Evolutionary conservation across 2,113 vertebrate species (phyloP), one percentile per base, ranked within the genome.

Genomic region (Microtus oregoni): DNA sequence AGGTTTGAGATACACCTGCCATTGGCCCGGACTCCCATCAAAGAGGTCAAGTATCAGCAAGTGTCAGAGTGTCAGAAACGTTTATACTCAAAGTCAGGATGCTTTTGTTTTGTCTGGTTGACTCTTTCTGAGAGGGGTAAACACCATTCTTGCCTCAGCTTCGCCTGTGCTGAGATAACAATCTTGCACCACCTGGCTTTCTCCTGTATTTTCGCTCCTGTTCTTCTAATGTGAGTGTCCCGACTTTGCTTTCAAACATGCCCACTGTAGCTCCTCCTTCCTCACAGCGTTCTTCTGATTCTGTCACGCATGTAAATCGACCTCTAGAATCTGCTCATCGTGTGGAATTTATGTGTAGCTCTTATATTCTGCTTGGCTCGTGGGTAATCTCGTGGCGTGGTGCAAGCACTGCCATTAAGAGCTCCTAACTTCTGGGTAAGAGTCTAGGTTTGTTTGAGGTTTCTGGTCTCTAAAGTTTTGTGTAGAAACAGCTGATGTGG

Each of bases 361-460:
- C 77, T 94, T 90, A 19, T 20, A 73, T 87, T 85, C 32, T n/a
- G 12, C 30, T 61, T 95, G 32, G 44, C 78, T 90, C 79, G 30
- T 81, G 55, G 86, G 38, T 52, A 63, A 70, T 35, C 61, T 82
- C 10, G 38, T 44, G 67, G 22, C 73, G 6, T 19, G 61, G 1
- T 35, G 30, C n/a, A 77, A 89, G 58, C 55, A 63, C 73, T 73
- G 1, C 55, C 63, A 15, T 65, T n/a, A 32, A 20, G 1, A 35
- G 65, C 90, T 97, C 65, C 30, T 92, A 83, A 75, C 35, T 83
- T 35, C 26, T 88, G 47, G 30, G 68, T 92, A 22, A 63, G 83
- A 41, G 32, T 73, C 93, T 70, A 70, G 32, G 50, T 70, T 86
- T 88, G 38, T 78, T 78, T 89, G 63, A 26, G 58, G 35, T 75